These are phyloP conservation scores for Dicrostonyx torquatus DNA, from an alignment of 2,797 vertebrate species.

Conservation along the genomic window DNA sequence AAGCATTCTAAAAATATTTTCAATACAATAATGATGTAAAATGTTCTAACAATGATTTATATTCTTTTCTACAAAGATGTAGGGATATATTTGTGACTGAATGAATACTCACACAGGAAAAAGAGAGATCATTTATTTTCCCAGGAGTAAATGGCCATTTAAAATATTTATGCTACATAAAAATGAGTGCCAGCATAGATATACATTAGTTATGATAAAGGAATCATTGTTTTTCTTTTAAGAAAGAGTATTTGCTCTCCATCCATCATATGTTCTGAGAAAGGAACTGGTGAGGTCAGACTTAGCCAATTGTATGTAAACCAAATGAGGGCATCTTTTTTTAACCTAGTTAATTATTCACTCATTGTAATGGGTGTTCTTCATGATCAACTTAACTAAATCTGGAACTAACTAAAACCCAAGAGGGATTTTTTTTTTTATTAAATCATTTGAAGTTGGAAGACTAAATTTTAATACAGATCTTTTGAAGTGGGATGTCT, in stretches of 20 bases:
- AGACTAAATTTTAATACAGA: not conserved
- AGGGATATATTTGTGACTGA: slow-evolving; percentile 36
- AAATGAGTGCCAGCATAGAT: slow-evolving; percentile 77
- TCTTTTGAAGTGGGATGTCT: not conserved
- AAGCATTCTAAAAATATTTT: slow-evolving; percentile 74
- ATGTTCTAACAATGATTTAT: slow-evolving; percentile 73
- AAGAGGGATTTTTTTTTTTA: not conserved
- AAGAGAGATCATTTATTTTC: slow-evolving; percentile 77
- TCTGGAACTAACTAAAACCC: not conserved
- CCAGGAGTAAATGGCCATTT: slow-evolving; percentile 84
- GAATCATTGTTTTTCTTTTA: slow-evolving; percentile 9
- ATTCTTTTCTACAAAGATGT: slow-evolving; percentile 76
- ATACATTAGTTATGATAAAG: slow-evolving; percentile 71
- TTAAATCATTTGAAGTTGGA: not conserved
- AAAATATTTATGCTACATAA: slow-evolving; percentile 84
- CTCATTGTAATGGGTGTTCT: not conserved
- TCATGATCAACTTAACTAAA: not conserved
- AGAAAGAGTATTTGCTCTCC: not conserved
- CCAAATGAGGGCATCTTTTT: not conserved
- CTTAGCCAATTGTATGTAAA: not conserved
- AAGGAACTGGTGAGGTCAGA: not conserved
- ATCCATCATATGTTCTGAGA: not conserved
- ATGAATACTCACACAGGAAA: not conserved
- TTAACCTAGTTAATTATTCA: not conserved
- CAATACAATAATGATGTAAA: slow-evolving; percentile 71